phyloP scores from a whole-genome alignment of 2,888 invertebrate genomes.

The Tiphia femorata region DNA sequence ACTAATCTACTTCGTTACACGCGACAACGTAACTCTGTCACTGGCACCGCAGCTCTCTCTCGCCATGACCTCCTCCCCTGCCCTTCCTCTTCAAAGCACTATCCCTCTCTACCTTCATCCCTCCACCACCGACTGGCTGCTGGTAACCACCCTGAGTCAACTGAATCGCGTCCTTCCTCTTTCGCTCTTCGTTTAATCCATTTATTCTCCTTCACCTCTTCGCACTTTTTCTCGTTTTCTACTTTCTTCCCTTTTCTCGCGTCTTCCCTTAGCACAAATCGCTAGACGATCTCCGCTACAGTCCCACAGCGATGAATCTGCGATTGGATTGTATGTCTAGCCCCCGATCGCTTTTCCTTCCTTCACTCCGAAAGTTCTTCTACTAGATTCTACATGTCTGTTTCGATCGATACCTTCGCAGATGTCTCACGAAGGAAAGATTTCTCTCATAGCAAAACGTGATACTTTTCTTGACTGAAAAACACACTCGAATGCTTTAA shows the following conservation, averaged over 20 bases:
- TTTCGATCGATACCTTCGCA: no score
- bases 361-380: neutral
- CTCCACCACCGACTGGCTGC: neutral
- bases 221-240: constrained; percentile 2
- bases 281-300: constrained; percentile 22
- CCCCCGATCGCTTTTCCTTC: no score
- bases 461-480: no score
- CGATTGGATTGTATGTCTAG: neutral
- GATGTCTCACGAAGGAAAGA: no score
- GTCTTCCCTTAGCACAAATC: constrained; percentile 9
- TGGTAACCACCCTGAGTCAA: neutral
- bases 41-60: constrained; percentile 46
- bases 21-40: constrained; percentile 63
- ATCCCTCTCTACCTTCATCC: neutral
- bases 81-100: constrained; percentile 13
- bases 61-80: neutral
- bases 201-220: constrained; percentile 9
- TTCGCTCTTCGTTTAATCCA: constrained; percentile 33
- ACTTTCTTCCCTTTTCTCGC: constrained; percentile 11
- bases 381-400: neutral
- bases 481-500: no score
- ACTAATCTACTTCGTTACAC: constrained; percentile 66
- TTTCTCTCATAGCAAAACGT: no score
- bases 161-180: constrained; percentile 5
- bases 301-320: constrained; percentile 23